Base-by-base conservation (phyloP, 2,888 invertebrate species). In the Heliconius aoede region DNA sequence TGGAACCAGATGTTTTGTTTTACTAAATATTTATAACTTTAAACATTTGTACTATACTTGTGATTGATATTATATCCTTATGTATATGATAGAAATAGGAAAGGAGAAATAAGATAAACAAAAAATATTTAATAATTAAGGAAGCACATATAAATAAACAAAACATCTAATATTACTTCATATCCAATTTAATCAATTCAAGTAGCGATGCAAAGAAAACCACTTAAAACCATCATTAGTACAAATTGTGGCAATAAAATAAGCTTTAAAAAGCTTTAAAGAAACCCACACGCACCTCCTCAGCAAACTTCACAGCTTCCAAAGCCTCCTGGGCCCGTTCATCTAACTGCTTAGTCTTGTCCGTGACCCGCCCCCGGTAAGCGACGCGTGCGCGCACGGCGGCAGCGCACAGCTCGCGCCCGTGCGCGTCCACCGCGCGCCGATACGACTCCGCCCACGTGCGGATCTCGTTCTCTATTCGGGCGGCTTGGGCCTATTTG, bases 371-470 rank as follows among this genome's bases (percentile, higher is more conserved):
- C 80, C 90, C 91, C 51, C 94, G 86, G 82, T 95, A 93, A 36
- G 89, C 79, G 76, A 93, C 93, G 61, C 95, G 88, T 18, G 95
- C 95, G 0, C 95, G 85, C 13, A 95, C 91, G 1, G 95, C 94
- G 36, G 95, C 94, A n/a, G 93, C 86, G 81, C 93, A 91, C 73
- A 96, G 86, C 1, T 95, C 94, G 9, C 92, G 89, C 0, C 95
- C 93, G 88, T 96, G 96, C 4, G 95, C 92, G 67, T 96, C 96
- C 32, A 96, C 92, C 0, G 96, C 96, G 76, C 95, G 92, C 7
- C 95, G 92, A 90, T 97, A 97, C 51, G 95, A 95, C 58, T 95
- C 95, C 80, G 96, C 95, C 91, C 96, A 97, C n/a, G 91, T 86
- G 79, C 96, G 96, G 36, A 97, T 95, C 82, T 97, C 96, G 0